phyloP scores from a whole-genome alignment of 2,797 vertebrate species.

The Coracias cyanogaster region DNA sequence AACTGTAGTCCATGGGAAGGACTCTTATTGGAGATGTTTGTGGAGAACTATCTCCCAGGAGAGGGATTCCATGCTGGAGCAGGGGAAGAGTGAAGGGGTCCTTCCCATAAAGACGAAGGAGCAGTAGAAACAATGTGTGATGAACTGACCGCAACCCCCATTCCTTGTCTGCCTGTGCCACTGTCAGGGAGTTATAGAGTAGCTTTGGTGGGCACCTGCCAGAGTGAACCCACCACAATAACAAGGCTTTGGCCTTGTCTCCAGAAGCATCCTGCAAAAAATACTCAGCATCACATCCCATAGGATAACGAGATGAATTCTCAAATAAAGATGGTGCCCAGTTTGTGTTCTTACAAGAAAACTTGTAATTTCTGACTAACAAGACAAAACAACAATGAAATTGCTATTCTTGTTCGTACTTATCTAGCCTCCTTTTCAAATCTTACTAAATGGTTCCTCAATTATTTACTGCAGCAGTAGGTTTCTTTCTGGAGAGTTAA shows the following conservation, averaged over 20 bases:
- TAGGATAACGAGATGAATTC: background rate
- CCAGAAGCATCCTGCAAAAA: background rate
- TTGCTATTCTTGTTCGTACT: rapidly evolving
- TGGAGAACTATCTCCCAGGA: background rate
- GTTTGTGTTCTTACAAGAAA: background rate
- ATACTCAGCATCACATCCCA: background rate
- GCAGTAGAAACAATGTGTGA: rapidly evolving
- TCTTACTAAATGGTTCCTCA: background rate
- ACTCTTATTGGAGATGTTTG: background rate
- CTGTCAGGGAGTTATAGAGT: no score
- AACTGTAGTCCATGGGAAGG: background rate
- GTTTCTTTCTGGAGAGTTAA: background rate
- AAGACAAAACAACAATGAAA: background rate
- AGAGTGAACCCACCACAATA: background rate
- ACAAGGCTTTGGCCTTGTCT: background rate
- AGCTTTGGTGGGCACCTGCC: background rate
- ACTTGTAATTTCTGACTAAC: background rate
- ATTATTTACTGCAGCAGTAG: background rate
- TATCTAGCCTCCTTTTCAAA: background rate
- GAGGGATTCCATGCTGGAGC: background rate
- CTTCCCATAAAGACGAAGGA: background rate
- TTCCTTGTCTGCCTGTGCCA: no score
- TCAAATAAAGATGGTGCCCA: background rate
- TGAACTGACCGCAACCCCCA: rapidly evolving
- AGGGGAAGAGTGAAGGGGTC: background rate